Percentiles rank a stretch among this genome's conserved stretches.
phyloP scores from a whole-genome alignment of 2,888 invertebrate species.

The Thyatira batis region DNA sequence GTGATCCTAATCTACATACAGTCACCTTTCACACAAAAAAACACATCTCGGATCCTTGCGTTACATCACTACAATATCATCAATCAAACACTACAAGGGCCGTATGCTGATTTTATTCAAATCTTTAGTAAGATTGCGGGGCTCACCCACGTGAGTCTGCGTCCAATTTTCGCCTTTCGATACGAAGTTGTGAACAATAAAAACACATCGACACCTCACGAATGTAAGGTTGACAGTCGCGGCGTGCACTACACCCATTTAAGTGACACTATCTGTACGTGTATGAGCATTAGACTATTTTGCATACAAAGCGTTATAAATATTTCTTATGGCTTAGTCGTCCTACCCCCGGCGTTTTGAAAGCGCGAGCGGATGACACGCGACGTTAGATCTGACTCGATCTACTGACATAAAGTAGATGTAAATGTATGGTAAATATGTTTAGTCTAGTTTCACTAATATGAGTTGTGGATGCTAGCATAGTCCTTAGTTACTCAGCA shows the following conservation, averaged over 20 bases:
- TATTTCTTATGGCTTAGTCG: slow-evolving; percentile 70
- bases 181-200: slow-evolving; percentile 35
- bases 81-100: slow-evolving; percentile 66
- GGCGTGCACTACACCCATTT: slow-evolving; percentile 42
- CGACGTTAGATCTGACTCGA: slow-evolving; percentile 63
- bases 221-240: slow-evolving; percentile 60
- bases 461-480: slow-evolving; percentile 3
- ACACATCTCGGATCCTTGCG: slow-evolving; percentile 51
- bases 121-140: slow-evolving; percentile 48
- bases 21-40: slow-evolving; percentile 72
- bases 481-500: too few species aligned
- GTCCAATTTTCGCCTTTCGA: slow-evolving; percentile 45
- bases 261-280: slow-evolving; percentile 54
- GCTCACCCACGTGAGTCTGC: slow-evolving; percentile 59
- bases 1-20: slow-evolving; percentile 75
- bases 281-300: slow-evolving; percentile 69
- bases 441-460: slow-evolving; percentile 45
- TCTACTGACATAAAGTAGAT: slow-evolving; percentile 63
- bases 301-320: slow-evolving; percentile 82
- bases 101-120: slow-evolving; percentile 69
- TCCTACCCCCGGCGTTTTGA: slow-evolving; percentile 63
- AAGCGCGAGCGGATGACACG: slow-evolving; percentile 70
- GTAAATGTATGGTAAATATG: slow-evolving; percentile 70
- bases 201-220: slow-evolving; percentile 41
- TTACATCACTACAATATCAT: slow-evolving; percentile 65